phyloP scores from a whole-genome alignment of 2,113 vertebrate species.

The Pitta sordida region DNA sequence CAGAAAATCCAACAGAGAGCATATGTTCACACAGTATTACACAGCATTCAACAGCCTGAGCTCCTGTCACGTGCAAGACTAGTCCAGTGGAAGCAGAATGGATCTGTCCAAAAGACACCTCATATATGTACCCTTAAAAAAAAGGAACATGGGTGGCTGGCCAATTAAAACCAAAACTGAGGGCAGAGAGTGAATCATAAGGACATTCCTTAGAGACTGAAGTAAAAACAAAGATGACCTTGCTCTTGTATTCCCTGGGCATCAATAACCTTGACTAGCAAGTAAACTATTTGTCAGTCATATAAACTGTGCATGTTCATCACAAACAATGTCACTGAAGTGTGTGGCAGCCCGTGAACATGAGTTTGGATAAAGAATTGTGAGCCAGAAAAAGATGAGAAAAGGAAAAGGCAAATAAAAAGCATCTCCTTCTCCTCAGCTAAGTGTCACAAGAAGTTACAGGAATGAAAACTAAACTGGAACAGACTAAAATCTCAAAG shows the following conservation, averaged over 20 bases:
- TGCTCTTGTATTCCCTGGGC: neutral
- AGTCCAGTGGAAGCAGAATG: neutral
- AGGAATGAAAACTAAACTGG: neutral
- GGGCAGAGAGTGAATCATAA: neutral
- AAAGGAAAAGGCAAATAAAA: neutral
- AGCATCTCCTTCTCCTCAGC: neutral
- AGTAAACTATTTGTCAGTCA: neutral
- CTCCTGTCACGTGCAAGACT: neutral
- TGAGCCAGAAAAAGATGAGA: neutral
- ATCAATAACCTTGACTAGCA: neutral
- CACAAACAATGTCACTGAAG: neutral
- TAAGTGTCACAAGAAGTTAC: neutral
- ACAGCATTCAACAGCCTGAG: constrained; percentile 18
- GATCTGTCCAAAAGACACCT: neutral
- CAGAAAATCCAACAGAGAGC: neutral
- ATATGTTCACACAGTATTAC: constrained; percentile 2
- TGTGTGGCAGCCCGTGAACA: neutral
- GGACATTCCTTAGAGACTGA: neutral
- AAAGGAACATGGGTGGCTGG: neutral
- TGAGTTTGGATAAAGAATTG: neutral
- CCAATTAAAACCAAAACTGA: neutral
- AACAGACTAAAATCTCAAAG: neutral
- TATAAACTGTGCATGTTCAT: neutral
- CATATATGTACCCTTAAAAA: neutral
- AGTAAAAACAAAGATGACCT: neutral